phyloP scores from a whole-genome alignment of 2,888 invertebrate genomes.

The Hydrotaea cyrtoneurina region DNA sequence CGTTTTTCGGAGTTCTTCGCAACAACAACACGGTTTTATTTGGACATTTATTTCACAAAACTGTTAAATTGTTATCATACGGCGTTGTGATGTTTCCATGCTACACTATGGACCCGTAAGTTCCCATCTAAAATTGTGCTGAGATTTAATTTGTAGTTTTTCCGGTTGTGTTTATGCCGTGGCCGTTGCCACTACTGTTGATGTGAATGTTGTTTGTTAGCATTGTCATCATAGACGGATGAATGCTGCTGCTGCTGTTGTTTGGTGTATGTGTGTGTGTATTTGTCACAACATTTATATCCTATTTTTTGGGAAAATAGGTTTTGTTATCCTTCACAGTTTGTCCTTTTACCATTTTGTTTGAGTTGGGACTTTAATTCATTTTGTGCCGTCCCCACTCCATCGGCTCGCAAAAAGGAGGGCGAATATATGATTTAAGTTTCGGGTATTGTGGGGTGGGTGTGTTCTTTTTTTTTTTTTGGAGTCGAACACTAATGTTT shows the following conservation, averaged over 20 bases:
- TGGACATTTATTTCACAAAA: not conserved
- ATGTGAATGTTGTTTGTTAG: not conserved
- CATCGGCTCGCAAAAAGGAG: no score
- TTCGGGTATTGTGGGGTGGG: no score
- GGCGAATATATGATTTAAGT: no score
- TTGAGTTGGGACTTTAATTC: not conserved
- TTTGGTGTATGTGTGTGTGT: not conserved
- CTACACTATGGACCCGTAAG: no score
- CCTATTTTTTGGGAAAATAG: not conserved
- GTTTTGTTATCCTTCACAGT: not conserved
- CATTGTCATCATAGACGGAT: not conserved
- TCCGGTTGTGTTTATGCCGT: not conserved
- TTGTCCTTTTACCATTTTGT: not conserved
- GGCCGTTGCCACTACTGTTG: not conserved
- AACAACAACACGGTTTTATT: not conserved
- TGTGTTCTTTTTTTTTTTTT: no score
- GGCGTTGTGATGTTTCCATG: not conserved
- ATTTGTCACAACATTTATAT: not conserved
- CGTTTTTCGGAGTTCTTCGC: not conserved
- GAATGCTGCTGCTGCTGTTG: no score
- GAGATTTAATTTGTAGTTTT: constrained; percentile 7
- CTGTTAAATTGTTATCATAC: not conserved
- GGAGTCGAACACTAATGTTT: not conserved
- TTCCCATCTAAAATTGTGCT: not conserved
- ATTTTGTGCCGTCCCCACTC: not conserved